Evolutionary conservation across 2,888 invertebrate genomes (phyloP).

Genomic region (Eupelmus urozonus): DNA sequence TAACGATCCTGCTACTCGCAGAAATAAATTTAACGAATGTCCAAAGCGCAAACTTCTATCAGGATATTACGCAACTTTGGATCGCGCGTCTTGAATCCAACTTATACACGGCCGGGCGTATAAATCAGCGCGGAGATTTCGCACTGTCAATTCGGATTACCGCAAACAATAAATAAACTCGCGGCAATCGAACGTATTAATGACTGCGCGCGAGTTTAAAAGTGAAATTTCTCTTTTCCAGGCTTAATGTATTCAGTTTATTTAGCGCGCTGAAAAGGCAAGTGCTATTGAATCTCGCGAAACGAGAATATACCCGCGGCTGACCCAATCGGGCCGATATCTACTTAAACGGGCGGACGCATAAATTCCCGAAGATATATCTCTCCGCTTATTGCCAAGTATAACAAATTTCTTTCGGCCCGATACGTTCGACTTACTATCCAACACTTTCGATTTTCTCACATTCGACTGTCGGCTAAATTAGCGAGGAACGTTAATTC

Average conservation of each 20-base stretch:
- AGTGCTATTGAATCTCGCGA: background rate
- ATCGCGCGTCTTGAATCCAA: no score
- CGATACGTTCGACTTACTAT: no score
- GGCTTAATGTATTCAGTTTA: background rate
- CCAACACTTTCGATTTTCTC: no score
- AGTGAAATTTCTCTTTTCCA: constrained; percentile 21
- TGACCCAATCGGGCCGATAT: background rate
- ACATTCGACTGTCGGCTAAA: no score
- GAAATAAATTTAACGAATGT: background rate
- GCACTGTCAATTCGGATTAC: constrained; percentile 34
- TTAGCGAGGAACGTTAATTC: no score
- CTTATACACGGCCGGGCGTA: no score
- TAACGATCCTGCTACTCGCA: no score
- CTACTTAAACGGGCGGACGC: constrained; percentile 3
- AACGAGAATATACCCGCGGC: background rate
- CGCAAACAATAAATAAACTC: constrained; percentile 10
- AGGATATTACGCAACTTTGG: background rate
- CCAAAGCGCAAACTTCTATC: background rate
- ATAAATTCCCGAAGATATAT: background rate
- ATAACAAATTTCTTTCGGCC: no score
- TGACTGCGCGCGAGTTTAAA: constrained; percentile 6
- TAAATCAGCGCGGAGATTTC: background rate
- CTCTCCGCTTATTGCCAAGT: background rate
- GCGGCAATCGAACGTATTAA: constrained; percentile 26
- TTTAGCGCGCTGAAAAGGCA: no score